Percentiles rank a stretch among this genome's conserved stretches.
Conservation (phyloP, 2,113 vertebrate species). For the cat (Felis catus) region DNA sequence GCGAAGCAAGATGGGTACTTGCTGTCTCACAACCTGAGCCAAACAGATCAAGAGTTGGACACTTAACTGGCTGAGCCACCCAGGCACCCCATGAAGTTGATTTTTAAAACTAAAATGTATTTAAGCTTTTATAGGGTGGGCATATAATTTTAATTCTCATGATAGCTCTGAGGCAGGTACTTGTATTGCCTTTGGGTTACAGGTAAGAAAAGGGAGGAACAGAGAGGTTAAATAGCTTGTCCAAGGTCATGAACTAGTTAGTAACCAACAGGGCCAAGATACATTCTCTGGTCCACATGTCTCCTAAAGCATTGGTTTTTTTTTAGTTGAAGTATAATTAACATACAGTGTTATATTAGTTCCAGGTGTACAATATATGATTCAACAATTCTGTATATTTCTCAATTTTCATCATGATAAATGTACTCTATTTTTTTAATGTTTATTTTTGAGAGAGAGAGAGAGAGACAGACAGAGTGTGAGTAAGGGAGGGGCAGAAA, state of each 20-base stretch:
- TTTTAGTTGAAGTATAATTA: not conserved
- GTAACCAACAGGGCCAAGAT: not conserved
- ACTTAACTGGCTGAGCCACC: too few relatives aligned
- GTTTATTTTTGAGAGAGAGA: too few relatives aligned
- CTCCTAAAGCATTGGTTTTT: not conserved
- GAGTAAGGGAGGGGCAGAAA: too few relatives aligned
- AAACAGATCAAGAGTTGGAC: too few relatives aligned
- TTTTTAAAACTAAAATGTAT: constrained; percentile 12
- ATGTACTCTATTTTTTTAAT: not conserved
- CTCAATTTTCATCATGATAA: not conserved
- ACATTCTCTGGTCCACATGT: not conserved
- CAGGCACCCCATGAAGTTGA: not conserved
- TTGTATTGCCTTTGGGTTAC: not conserved
- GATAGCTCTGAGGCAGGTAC: not conserved
- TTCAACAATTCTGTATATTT: not conserved
- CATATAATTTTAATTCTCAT: not conserved
- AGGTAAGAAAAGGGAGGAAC: not conserved
- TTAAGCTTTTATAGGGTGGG: not conserved
- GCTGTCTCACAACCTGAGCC: too few relatives aligned
- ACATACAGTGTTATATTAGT: not conserved
- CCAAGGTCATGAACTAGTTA: not conserved
- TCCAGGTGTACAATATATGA: not conserved
- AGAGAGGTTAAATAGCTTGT: not conserved
- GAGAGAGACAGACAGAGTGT: too few relatives aligned
- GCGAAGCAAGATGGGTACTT: too few relatives aligned